These are phyloP conservation scores for Anneissia japonica DNA, from an alignment of 35 echinoderm and acorn worm genomes.

Conservation along the genomic window DNA sequence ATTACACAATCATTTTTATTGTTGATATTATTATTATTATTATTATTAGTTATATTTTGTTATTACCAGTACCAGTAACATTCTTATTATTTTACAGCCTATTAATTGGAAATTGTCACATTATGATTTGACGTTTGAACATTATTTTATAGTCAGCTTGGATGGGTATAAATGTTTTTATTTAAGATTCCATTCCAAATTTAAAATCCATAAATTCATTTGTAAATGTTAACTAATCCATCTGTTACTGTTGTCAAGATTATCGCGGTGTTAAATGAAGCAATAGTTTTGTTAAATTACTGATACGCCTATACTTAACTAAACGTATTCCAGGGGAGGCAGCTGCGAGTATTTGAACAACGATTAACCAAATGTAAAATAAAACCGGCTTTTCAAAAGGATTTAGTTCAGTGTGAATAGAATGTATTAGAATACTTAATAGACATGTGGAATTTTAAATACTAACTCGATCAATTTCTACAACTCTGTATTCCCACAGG, in stretches of 20 bases:
- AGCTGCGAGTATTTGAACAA: neutral
- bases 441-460: constrained; percentile 2
- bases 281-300: neutral
- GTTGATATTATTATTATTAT: too few relatives aligned
- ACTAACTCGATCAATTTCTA: neutral
- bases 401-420: neutral
- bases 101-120: too few relatives aligned
- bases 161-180: too few relatives aligned
- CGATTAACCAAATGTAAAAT: neutral
- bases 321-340: neutral
- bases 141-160: too few relatives aligned
- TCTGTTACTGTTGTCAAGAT: neutral
- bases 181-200: too few relatives aligned
- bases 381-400: neutral
- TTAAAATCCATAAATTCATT: neutral
- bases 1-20: too few relatives aligned
- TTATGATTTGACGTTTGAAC: too few relatives aligned
- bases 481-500: neutral
- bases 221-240: neutral
- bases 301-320: neutral
- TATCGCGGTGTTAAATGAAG: neutral
- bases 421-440: neutral
- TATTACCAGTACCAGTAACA: too few relatives aligned
- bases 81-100: too few relatives aligned
- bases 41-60: too few relatives aligned